phyloP scores from a whole-genome alignment of 2,888 invertebrate genomes.

The Leptinotarsa haldemani region DNA sequence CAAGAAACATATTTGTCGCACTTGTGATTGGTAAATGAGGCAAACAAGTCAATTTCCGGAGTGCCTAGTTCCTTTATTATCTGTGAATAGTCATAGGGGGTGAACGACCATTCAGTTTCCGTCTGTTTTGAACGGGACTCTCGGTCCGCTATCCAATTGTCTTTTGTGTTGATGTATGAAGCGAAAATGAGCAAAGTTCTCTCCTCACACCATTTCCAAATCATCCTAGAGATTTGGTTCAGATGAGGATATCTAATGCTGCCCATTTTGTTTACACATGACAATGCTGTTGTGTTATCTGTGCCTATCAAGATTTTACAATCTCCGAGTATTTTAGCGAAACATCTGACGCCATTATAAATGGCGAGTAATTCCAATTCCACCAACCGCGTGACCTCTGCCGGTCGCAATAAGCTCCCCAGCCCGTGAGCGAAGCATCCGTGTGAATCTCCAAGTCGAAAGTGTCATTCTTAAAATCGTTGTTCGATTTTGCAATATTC shows the following conservation, averaged over 20 bases:
- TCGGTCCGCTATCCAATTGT: conserved; percentile 35
- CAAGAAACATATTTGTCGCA: conserved; percentile 39
- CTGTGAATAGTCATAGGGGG: conserved; percentile 23
- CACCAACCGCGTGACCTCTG: conserved; percentile 45
- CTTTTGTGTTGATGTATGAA: conserved; percentile 33
- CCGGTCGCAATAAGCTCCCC: conserved; percentile 42
- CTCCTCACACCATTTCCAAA: conserved; percentile 42
- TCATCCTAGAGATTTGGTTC: conserved; percentile 26
- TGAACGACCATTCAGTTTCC: conserved; percentile 38
- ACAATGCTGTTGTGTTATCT: conserved; percentile 40
- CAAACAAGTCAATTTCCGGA: conserved; percentile 43
- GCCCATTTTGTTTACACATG: conserved; percentile 41
- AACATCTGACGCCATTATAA: too few species aligned
- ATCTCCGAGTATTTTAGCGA: background rate
- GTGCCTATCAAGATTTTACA: conserved; percentile 30
- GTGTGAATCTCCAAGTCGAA: conserved; percentile 37
- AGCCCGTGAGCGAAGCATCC: conserved; percentile 43
- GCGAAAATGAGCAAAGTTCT: conserved; percentile 37
- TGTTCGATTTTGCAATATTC: background rate
- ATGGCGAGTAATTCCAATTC: conserved; percentile 38
- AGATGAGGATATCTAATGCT: conserved; percentile 28
- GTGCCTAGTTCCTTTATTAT: conserved; percentile 28
- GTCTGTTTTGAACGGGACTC: conserved; percentile 28
- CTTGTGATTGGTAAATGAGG: conserved; percentile 36
- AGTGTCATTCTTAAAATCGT: conserved; percentile 2